Evolutionary conservation across 2,113 vertebrate genomes (phyloP).

Genomic region (Clarias magur): DNA sequence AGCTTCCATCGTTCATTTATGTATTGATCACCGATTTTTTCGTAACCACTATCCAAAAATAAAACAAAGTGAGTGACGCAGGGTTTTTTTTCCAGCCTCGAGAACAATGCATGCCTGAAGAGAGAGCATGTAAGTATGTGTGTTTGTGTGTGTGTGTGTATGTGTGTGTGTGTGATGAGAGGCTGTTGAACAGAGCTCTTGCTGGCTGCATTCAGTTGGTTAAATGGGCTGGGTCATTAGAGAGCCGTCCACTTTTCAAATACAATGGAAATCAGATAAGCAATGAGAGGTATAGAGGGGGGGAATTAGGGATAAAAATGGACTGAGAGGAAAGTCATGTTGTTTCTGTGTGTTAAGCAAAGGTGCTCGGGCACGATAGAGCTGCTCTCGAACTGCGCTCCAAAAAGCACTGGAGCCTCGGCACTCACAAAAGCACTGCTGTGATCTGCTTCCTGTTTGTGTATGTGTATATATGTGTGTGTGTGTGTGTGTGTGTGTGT

Average conservation of each 20-base stretch:
- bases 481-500: slow-evolving; percentile 28
- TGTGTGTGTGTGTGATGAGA: slow-evolving; percentile 42
- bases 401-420: slow-evolving; percentile 38
- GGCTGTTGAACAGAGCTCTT: slow-evolving; percentile 25
- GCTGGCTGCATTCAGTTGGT: slow-evolving; percentile 25
- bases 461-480: slow-evolving; percentile 22
- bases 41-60: slow-evolving; percentile 2
- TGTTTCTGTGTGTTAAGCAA: slow-evolving; percentile 45
- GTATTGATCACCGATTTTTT: neutral
- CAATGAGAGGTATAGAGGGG: slow-evolving; percentile 1
- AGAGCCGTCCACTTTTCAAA: slow-evolving; percentile 42
- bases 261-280: slow-evolving; percentile 50
- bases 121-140: neutral
- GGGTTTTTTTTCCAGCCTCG: neutral
- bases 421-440: slow-evolving; percentile 44
- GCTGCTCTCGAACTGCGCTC: slow-evolving; percentile 45
- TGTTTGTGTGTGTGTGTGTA: slow-evolving; percentile 34
- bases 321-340: slow-evolving; percentile 44
- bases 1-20: neutral
- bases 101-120: slow-evolving; percentile 11
- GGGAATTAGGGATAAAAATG: slow-evolving; percentile 27
- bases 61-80: slow-evolving; percentile 1
- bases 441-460: slow-evolving; percentile 49
- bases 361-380: slow-evolving; percentile 52
- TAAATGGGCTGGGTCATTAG: slow-evolving; percentile 46